Base-by-base conservation (phyloP, 2,888 invertebrate species). In the Branchipolynoe longqiensis region DNA sequence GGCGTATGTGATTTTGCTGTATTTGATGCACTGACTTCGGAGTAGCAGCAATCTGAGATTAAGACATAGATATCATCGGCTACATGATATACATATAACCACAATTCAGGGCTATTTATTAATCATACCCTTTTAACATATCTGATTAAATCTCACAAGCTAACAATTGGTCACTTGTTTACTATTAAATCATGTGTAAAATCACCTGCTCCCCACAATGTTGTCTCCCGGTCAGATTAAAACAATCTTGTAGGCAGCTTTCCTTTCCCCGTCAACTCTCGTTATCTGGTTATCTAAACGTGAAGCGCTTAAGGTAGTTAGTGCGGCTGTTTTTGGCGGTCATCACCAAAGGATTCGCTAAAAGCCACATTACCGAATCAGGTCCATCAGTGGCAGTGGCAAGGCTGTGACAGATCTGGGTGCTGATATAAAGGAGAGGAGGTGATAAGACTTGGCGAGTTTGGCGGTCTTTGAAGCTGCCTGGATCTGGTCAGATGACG, bases 191-290 rank as follows among this genome's bases (percentile, higher is more conserved):
- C 48, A 78, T 41, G 78, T 78, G 78, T 54, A 48, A 78, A 78
- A 28, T 48, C 48, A 78, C 48, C 78, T 48, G 54, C n/a, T 14
- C 78, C 48, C 28, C 41, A 78, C 78, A 78, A 78, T 78, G 78
- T 48, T 78, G 78, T 78, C 78, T 78, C 78, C 28, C 6, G 1
- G 78, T 14, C 41, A 48, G 78, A 78, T 78, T 78, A 78, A 78
- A 78, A 78, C 78, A 78, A 78, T 78, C 78, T 78, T 28, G 31
- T 25, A 28, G 48, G 31, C 48, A 78, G 78, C 78, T 31, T 48
- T 78, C 41, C 48, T 48, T 48, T 78, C 22, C 78, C 41, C 48
- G 48, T 78, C 78, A 31, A n/a, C 3, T 12, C 33, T 18, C 4
- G n/a, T 14, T 22, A 78, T 78, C 78, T 78, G 48, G 48, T n/a